A percentile compares a stretch with the other conserved stretches of the same genome.
These are phyloP conservation scores for Melanostoma scalare DNA, from an alignment of 2,888 invertebrate genomes.

Conservation along the genomic window DNA sequence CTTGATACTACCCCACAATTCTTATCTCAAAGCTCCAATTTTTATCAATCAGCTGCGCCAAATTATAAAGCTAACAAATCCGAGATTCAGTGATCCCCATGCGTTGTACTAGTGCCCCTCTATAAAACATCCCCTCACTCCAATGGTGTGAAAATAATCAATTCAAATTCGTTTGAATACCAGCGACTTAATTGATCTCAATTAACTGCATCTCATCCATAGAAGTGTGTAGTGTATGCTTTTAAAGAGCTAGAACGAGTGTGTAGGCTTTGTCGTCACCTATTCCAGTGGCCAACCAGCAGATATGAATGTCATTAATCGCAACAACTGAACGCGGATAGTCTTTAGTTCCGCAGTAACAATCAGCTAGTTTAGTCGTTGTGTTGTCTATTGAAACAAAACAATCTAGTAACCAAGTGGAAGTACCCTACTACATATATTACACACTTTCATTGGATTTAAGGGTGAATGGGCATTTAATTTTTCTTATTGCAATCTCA, in stretches of 20 bases:
- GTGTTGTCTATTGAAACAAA: constrained; percentile 17
- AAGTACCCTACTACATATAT: constrained; percentile 33
- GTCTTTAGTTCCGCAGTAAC: constrained; percentile 71
- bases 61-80: constrained; percentile 1
- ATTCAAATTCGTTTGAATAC: constrained; percentile 68
- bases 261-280: constrained; percentile 53
- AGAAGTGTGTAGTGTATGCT: not conserved
- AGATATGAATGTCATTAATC: constrained; percentile 44
- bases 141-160: constrained; percentile 56
- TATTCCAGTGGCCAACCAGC: constrained; percentile 54
- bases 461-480: constrained; percentile 46
- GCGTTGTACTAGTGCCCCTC: not conserved
- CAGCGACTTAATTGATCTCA: constrained; percentile 72
- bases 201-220: constrained; percentile 53
- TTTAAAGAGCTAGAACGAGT: constrained; percentile 1
- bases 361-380: constrained; percentile 60
- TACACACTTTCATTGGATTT: not conserved
- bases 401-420: constrained; percentile 63
- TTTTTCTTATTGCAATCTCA: constrained; percentile 16
- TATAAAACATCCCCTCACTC: constrained; percentile 26
- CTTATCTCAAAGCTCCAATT: not conserved
- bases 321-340: constrained; percentile 45
- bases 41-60: no score
- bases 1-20: not conserved
- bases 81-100: constrained; percentile 33